Evolutionary conservation across 2,797 vertebrate species (phyloP).

Genomic region (Uromys caudimaculatus): DNA sequence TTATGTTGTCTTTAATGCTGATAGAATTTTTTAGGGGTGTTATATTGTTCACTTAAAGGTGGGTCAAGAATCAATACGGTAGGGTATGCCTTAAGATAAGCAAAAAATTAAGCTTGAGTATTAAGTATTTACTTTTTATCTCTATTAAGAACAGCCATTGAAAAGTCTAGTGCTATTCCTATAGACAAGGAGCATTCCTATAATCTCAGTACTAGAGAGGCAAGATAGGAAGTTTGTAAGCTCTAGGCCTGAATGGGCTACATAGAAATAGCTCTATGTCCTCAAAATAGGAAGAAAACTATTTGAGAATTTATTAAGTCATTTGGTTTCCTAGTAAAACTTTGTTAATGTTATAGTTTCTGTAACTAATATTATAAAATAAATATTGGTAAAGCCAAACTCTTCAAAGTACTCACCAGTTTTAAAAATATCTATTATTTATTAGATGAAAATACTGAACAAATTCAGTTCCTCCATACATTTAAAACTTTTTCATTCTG

Average conservation of each 20-base stretch:
- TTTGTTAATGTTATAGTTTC: constrained; percentile 34
- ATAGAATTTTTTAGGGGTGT: constrained; percentile 75
- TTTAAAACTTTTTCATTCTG: constrained; percentile 60
- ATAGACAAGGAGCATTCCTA: background rate
- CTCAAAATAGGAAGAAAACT: background rate
- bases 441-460: constrained; percentile 34
- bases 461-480: background rate
- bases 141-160: constrained; percentile 60
- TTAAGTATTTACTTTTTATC: constrained; percentile 72
- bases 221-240: background rate
- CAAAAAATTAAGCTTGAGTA: constrained; percentile 74
- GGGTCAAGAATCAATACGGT: constrained; percentile 83
- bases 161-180: background rate
- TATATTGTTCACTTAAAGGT: constrained; percentile 82
- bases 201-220: background rate
- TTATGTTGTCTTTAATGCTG: constrained; percentile 32
- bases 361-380: constrained; percentile 51
- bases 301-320: constrained; percentile 74
- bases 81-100: constrained; percentile 83
- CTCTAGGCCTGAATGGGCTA: background rate
- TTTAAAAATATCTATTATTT: constrained; percentile 29
- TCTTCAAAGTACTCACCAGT: constrained; percentile 38
- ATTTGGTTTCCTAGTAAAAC: constrained; percentile 25
- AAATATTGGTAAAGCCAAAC: constrained; percentile 54
- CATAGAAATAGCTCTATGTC: background rate